These are phyloP conservation scores for Mobula hypostoma DNA, from an alignment of 2,113 vertebrate species.

Conservation along the genomic window DNA sequence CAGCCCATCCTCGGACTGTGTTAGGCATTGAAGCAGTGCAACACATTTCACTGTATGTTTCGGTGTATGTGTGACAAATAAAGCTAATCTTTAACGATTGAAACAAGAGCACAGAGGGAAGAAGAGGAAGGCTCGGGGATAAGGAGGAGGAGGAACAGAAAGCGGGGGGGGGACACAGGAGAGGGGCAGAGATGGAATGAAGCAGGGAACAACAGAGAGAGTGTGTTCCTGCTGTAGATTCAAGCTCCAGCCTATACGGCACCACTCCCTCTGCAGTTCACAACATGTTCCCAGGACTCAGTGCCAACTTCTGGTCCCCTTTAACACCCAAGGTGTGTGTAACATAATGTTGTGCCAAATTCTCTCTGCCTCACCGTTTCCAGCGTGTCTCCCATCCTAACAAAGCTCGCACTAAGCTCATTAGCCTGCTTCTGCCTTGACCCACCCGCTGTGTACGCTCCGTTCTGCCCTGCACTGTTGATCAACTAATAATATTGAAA, in stretches of 20 bases:
- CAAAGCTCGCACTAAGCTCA: not conserved
- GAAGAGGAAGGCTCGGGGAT: too few relatives aligned
- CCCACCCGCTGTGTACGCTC: not conserved
- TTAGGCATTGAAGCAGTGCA: too few relatives aligned
- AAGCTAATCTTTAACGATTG: too few relatives aligned
- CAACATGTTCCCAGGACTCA: not conserved
- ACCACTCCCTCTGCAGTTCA: not conserved
- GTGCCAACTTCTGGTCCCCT: not conserved
- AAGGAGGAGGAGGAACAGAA: too few relatives aligned
- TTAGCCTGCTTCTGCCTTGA: not conserved
- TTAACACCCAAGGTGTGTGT: not conserved
- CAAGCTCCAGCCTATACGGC: not conserved
- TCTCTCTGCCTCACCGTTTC: too few relatives aligned
- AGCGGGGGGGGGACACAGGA: too few relatives aligned
- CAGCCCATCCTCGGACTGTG: too few relatives aligned
- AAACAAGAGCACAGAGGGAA: too few relatives aligned
- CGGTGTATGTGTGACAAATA: too few relatives aligned
- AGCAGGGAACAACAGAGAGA: not conserved
- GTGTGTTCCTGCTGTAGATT: not conserved
- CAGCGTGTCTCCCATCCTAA: not conserved
- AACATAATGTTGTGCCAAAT: too few relatives aligned
- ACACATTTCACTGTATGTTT: too few relatives aligned
- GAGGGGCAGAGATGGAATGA: not conserved
- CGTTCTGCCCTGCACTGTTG: too few relatives aligned
- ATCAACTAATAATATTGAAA: not conserved